phyloP scores from a whole-genome alignment of 2,797 vertebrate genomes.

The Trachops cirrhosus region DNA sequence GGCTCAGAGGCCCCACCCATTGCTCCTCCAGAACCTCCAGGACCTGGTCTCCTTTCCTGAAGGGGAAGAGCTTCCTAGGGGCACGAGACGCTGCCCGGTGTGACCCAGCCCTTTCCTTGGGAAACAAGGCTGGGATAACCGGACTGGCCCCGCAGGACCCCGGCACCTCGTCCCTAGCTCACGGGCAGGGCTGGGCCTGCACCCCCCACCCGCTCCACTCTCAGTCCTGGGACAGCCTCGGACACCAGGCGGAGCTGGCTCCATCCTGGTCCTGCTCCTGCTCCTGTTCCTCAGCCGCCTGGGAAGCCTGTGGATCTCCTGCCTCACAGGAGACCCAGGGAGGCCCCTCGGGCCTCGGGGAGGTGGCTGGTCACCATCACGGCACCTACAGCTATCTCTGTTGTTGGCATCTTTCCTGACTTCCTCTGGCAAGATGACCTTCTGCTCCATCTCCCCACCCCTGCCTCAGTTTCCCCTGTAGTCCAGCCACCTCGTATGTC shows the following conservation, averaged over 20 bases:
- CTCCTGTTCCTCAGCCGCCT: not conserved
- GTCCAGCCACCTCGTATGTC: not conserved
- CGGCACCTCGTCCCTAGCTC: not conserved
- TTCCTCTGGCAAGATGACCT: not conserved
- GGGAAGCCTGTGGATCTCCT: not conserved
- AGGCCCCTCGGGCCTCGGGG: not conserved
- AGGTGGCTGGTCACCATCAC: not conserved
- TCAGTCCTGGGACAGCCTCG: not conserved
- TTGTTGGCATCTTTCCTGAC: not conserved
- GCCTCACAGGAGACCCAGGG: not conserved
- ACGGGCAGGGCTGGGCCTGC: slow-evolving; percentile 21
- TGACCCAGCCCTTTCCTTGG: slow-evolving; percentile 50
- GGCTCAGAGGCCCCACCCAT: not conserved
- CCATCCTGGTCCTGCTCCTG: not conserved
- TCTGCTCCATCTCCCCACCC: not conserved
- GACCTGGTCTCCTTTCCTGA: not conserved
- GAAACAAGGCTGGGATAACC: not conserved
- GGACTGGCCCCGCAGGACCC: not conserved
- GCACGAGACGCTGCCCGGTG: not conserved
- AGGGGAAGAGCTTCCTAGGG: not conserved
- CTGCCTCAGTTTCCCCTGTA: slow-evolving; percentile 47
- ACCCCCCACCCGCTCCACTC: not conserved
- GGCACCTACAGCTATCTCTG: not conserved
- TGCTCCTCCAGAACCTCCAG: not conserved
- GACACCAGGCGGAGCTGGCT: not conserved